Base-by-base conservation (phyloP, 2,888 invertebrate genomes). In the Drosophila recens region DNA sequence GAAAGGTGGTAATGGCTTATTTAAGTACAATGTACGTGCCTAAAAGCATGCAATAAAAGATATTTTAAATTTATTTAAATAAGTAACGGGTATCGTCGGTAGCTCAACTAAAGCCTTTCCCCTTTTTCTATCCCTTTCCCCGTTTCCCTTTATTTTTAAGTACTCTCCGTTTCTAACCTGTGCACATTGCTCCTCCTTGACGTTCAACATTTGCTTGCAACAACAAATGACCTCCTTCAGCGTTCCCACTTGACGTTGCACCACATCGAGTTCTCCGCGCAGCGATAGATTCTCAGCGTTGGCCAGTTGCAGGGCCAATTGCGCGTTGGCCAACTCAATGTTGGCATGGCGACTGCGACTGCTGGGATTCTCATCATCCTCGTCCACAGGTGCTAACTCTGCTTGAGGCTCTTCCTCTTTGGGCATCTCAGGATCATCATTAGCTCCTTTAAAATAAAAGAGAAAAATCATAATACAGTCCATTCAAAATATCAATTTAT, bases 151-250 rank as follows among this genome's bases (percentile, higher is more conserved):
- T 17, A 4, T 23, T 27, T 27, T 27, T 6, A 27, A 30, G 30
- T 30, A 30, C 30, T 30, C 30, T 30, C 30, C 8, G 0, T 30
- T 30, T 30, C 30, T 8, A 8, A 96, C 96, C 94, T 96, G 95
- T 87, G 94, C 94, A 54, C 96, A 94, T 90, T 96, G 96, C 62
- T 94, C 93, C 92, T 97, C 97, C 64, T 97, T 94, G 62, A 96
- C 94, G 56, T 93, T 93, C 54, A 97, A 93, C 94, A 96, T 95
- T 80, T 96, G 95, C 89, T 97, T 96, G 83, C 96, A 96, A 10
- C 96, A 95, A 23, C 94, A 93, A 36, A 96, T 95, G 0, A 97
- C 95, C 91, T 97, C 96, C 91, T 96, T 96, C 23, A 97, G 91
- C 0, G 96, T 95, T 45, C 93, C 93, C 11, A 97, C 96, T 90